Percentiles rank a stretch among this genome's conserved stretches.
Conservation (phyloP, 2,888 invertebrate species). For the Agriopis leucophaearia region DNA sequence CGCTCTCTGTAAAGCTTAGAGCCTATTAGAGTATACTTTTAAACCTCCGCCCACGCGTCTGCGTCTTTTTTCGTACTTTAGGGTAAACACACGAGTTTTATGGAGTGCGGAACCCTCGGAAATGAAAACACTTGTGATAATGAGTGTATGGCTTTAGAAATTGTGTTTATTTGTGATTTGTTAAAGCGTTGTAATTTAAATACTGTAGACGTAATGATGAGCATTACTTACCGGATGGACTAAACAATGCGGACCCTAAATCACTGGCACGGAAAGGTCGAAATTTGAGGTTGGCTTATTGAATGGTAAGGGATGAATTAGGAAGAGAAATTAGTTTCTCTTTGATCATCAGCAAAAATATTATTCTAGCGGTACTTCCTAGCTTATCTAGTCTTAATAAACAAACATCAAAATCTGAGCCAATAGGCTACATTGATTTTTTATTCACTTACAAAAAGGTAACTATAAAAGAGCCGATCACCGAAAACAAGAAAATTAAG, state of each 20-base stretch:
- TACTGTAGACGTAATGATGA: neutral
- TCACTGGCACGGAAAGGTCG: neutral
- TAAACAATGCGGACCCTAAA: neutral
- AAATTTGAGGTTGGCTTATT: neutral
- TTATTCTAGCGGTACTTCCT: too few relatives aligned
- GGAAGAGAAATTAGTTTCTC: neutral
- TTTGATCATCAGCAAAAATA: too few relatives aligned
- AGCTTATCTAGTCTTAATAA: too few relatives aligned
- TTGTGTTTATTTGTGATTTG: slow-evolving; percentile 36
- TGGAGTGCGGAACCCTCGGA: slow-evolving; percentile 42
- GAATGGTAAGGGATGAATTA: neutral
- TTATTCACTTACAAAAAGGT: too few relatives aligned
- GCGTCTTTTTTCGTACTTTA: slow-evolving; percentile 45
- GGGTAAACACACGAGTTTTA: slow-evolving; percentile 48
- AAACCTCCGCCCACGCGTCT: slow-evolving; percentile 54
- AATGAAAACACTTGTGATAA: slow-evolving; percentile 53
- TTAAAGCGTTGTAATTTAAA: slow-evolving; percentile 29
- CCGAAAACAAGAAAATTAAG: too few relatives aligned
- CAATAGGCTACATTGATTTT: too few relatives aligned
- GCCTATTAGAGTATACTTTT: slow-evolving; percentile 66
- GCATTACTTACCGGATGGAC: neutral
- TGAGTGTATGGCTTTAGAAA: slow-evolving; percentile 39
- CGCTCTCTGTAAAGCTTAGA: slow-evolving; percentile 57
- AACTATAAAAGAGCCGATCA: too few relatives aligned
- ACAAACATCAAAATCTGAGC: too few relatives aligned